phyloP scores from a whole-genome alignment of 2,797 vertebrate genomes.

The Tinamus major region DNA sequence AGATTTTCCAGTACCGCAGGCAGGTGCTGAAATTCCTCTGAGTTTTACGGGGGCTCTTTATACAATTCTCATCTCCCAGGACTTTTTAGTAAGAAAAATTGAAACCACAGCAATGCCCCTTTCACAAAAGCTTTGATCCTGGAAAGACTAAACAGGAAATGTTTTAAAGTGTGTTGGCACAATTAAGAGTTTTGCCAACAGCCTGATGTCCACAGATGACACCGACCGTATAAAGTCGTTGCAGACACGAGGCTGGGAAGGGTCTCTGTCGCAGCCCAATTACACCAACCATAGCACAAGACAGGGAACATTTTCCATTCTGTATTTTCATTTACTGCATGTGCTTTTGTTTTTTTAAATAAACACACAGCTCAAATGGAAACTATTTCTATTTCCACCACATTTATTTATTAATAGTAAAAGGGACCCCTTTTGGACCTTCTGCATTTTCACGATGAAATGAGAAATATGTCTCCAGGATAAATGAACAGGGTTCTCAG shows the following conservation, averaged over 20 bases:
- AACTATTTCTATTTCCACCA: slow-evolving; percentile 3
- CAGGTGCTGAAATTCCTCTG: not conserved
- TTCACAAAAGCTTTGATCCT: not conserved
- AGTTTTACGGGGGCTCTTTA: not conserved
- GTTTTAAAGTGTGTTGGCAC: not conserved
- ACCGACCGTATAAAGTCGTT: not conserved
- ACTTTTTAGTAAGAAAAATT: not conserved
- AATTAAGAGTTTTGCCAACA: not conserved
- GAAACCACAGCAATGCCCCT: not conserved
- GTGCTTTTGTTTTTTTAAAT: not conserved
- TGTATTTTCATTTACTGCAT: not conserved
- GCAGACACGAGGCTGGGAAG: not conserved
- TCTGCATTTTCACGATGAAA: not conserved
- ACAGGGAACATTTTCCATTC: not conserved
- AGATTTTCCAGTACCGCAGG: not conserved
- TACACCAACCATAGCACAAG: not conserved
- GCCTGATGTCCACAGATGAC: not conserved
- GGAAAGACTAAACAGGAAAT: not conserved
- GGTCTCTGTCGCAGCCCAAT: not conserved
- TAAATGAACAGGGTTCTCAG: not conserved
- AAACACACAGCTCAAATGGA: slow-evolving; percentile 8
- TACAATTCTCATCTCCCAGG: not conserved
- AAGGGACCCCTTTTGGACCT: not conserved
- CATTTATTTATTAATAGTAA: not conserved
- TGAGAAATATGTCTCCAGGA: not conserved